Base-by-base conservation (phyloP, 2,888 invertebrate species). In the Dendrolimus houi region DNA sequence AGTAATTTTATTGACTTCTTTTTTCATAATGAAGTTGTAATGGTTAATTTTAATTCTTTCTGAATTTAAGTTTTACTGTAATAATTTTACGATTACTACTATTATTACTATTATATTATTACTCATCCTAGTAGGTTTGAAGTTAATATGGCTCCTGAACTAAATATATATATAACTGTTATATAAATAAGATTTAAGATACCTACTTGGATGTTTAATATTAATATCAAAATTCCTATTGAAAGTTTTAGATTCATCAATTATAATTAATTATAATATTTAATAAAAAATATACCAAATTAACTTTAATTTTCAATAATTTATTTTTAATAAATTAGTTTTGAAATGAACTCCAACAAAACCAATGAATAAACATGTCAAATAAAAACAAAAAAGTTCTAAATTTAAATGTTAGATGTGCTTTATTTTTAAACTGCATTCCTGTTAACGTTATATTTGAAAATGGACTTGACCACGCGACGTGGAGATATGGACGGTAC, bases 381-480 rank as follows among this genome's bases (percentile, higher is more conserved):
- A 67, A 64, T 60, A 63, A 61, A 66, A 69, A 64, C 55, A 64
- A 64, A 66, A 62, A 60, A 61, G 64, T 73, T 72, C 64, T 58
- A 60, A 66, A 64, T 69, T 65, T 54, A 60, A 69, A 70, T 61
- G 29, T 55, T 54, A 55, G 47, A n/a, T 52, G n/a, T 52, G 13
- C 52, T 8, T n/a, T 55, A n/a, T 9, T 9, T 47, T 52, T 52
- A 40, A 10, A 40, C 7, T 29, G n/a, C 8, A 17, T 41, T 10
- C 9, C 9, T 10, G 47, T 10, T 10, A 57, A 29, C 57, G 40
- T 57, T 57, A 64, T 59, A 67, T 66, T 74, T 65, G 73, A 85
- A 83, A 71, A 90, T 90, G 90, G 90, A 90, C 85, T 79, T 90
- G 80, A 88, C 89, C 40, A 90, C 88, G 62, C 87, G 90, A 61